These are phyloP conservation scores for Diachrysia chrysitis DNA, from an alignment of 2,888 invertebrate genomes.

Conservation along the genomic window DNA sequence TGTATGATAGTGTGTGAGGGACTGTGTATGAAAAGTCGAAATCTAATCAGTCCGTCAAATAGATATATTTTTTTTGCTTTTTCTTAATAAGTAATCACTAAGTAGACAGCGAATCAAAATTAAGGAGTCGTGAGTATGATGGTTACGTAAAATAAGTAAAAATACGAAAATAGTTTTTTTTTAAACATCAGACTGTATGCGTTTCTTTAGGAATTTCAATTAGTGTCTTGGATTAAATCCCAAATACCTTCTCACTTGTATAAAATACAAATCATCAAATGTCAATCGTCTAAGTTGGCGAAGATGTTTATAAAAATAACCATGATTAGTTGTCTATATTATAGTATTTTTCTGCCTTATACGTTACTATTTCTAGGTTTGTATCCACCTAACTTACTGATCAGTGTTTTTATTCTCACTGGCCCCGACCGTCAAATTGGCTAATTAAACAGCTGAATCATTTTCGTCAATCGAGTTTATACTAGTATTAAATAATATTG, in stretches of 20 bases:
- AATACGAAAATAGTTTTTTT: no score
- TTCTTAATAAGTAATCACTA: no score
- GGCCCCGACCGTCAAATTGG: neutral
- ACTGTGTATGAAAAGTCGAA: no score
- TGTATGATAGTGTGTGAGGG: no score
- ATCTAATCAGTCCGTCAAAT: no score
- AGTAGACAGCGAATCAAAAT: no score
- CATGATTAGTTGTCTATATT: conserved; percentile 15
- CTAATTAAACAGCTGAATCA: neutral
- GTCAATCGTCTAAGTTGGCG: conserved; percentile 17
- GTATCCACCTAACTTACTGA: no score
- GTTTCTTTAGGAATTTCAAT: neutral
- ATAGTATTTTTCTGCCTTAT: neutral
- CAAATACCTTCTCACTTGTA: conserved; percentile 17
- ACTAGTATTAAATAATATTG: neutral
- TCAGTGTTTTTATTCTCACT: neutral
- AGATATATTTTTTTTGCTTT: no score
- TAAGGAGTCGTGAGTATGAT: no score
- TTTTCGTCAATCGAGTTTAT: neutral
- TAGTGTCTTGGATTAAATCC: conserved; percentile 29
- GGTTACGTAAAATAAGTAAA: no score
- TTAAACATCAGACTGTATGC: no score
- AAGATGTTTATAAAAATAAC: conserved; percentile 17
- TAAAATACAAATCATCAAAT: conserved; percentile 11
- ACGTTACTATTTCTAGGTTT: no score